Conservation (phyloP, 2,888 invertebrate species). For the Lacanobia oleracea region DNA sequence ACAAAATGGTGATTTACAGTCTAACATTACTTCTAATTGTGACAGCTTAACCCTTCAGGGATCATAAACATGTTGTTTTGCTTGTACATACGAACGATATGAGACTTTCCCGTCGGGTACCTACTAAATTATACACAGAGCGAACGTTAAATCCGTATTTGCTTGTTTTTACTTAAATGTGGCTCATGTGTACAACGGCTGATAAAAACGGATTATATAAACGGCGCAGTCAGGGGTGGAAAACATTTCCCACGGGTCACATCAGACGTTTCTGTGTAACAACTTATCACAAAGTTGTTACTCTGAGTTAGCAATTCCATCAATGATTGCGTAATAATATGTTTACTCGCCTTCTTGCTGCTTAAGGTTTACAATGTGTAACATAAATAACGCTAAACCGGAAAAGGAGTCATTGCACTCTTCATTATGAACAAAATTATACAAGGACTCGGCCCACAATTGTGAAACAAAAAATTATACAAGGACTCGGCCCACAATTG, state of each 20-base stretch:
- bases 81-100: constrained; percentile 26
- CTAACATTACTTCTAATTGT: constrained; percentile 14
- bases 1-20: constrained; percentile 13
- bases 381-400: too few relatives aligned
- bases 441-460: too few relatives aligned
- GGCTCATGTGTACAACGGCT: constrained; percentile 22
- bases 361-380: not conserved
- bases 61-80: constrained; percentile 35
- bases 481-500: too few relatives aligned
- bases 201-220: constrained; percentile 49
- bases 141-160: constrained; percentile 49
- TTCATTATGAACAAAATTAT: too few relatives aligned
- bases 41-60: constrained; percentile 11
- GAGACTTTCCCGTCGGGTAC: constrained; percentile 25
- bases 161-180: constrained; percentile 44
- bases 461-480: too few relatives aligned
- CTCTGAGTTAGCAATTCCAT: not conserved
- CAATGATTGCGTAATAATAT: not conserved
- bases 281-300: not conserved
- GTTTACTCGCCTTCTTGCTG: not conserved
- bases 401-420: too few relatives aligned
- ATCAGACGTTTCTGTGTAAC: not conserved
- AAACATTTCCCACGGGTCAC: constrained; percentile 32
- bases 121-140: constrained; percentile 47
- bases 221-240: constrained; percentile 9